A percentile compares a stretch with the other conserved stretches of the same genome.
Evolutionary conservation across 1,140 invertebrate species (phyloP).

Genomic region (Diuraphis noxia): DNA sequence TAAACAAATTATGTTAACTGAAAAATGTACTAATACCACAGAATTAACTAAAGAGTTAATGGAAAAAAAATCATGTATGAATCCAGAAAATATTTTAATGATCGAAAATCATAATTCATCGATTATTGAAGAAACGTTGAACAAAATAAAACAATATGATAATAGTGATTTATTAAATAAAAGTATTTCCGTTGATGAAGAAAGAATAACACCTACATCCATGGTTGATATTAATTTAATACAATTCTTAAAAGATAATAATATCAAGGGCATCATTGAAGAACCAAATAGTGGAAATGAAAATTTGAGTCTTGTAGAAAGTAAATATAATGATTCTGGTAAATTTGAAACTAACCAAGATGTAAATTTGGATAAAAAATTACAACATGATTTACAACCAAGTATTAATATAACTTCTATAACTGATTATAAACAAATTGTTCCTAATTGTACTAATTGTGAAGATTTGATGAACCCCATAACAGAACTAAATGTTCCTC

Average conservation of each 20-base stretch:
- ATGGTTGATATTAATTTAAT: background rate
- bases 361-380: background rate
- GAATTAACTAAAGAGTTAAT: background rate
- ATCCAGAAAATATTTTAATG: background rate
- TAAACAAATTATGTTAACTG: background rate
- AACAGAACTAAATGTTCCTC: background rate
- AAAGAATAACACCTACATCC: background rate
- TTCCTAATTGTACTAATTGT: too few relatives aligned
- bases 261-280: background rate
- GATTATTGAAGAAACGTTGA: background rate
- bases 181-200: background rate
- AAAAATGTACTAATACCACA: background rate
- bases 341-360: background rate
- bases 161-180: background rate
- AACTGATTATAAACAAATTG: background rate
- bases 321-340: background rate
- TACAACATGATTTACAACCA: background rate
- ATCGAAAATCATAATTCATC: background rate
- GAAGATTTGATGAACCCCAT: background rate
- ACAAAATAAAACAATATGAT: background rate
- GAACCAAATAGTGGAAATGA: background rate
- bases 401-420: background rate
- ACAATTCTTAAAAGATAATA: background rate
- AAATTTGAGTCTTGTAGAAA: background rate
- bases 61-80: background rate